These are phyloP conservation scores for Acanthopleura granulata DNA, from an alignment of 2,888 invertebrate species.

Conservation along the genomic window DNA sequence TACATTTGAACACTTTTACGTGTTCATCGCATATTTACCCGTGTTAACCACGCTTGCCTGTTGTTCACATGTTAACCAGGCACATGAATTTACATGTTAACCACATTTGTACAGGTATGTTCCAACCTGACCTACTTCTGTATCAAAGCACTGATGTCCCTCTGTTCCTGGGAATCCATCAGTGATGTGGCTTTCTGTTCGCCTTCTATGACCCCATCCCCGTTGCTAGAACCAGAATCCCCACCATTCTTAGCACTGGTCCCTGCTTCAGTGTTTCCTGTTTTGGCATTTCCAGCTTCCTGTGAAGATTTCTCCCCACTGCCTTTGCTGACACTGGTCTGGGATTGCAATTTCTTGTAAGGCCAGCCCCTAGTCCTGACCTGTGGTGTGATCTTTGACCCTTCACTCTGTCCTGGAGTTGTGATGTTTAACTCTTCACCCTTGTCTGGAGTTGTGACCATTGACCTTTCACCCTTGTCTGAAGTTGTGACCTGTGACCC, in stretches of 20 bases:
- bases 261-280: conserved; percentile 4
- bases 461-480: background rate
- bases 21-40: no score
- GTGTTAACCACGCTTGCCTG: no score
- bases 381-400: conserved; percentile 15
- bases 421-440: background rate
- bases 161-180: conserved; percentile 51
- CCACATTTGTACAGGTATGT: no score
- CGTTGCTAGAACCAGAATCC: conserved; percentile 3
- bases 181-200: conserved; percentile 31
- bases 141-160: conserved; percentile 54
- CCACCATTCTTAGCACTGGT: conserved; percentile 19
- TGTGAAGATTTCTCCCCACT: conserved; percentile 15
- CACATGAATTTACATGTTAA: no score
- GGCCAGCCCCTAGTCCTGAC: background rate
- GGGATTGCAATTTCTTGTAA: conserved; percentile 18
- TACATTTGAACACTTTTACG: no score
- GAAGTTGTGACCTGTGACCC: conserved; percentile 12
- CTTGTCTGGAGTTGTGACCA: background rate
- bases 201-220: conserved; percentile 24
- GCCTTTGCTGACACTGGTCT: conserved; percentile 26
- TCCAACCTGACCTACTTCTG: conserved; percentile 46
- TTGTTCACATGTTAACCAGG: no score
- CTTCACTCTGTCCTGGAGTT: background rate
- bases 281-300: conserved; percentile 18